Percentiles rank a stretch among this genome's conserved stretches.
phyloP scores from a whole-genome alignment of 2,888 invertebrate genomes.

The Crossocerus cetratus region DNA sequence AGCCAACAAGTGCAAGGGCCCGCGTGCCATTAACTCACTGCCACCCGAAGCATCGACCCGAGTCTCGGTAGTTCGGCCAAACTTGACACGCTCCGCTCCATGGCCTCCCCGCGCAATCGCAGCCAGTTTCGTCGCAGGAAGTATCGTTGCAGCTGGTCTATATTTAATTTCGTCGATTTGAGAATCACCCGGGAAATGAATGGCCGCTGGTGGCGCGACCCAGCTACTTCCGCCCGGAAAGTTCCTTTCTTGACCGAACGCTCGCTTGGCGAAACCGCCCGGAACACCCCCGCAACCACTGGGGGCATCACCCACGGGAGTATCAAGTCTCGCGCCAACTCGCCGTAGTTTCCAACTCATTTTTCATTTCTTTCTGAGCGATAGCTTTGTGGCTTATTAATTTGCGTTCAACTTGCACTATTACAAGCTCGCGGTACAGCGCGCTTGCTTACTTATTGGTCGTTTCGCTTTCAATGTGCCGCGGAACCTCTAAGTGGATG shows the following conservation, averaged over 20 bases:
- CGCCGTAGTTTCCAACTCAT: slow-evolving; percentile 8
- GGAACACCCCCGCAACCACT: background rate
- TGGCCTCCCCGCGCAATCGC: slow-evolving; percentile 8
- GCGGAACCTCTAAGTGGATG: too few species aligned
- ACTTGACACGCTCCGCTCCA: background rate
- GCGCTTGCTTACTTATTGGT: too few species aligned
- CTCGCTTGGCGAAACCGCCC: too few species aligned
- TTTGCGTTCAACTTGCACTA: background rate
- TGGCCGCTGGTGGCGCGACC: background rate
- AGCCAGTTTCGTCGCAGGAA: slow-evolving; percentile 32
- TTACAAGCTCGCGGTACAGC: too few species aligned
- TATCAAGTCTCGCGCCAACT: background rate
- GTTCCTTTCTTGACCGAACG: slow-evolving; percentile 5
- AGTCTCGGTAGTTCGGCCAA: background rate
- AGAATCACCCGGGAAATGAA: slow-evolving; percentile 12
- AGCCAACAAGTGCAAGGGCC: slow-evolving; percentile 37
- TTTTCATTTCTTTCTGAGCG: slow-evolving; percentile 6
- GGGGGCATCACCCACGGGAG: background rate
- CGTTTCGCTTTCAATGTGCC: too few species aligned
- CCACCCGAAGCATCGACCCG: slow-evolving; percentile 33
- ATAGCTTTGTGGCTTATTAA: slow-evolving; percentile 23
- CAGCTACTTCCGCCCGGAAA: background rate
- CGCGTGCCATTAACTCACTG: slow-evolving; percentile 36
- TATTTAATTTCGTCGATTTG: slow-evolving; percentile 31
- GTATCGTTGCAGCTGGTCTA: slow-evolving; percentile 5